Evolutionary conservation across 2,113 vertebrate species (phyloP), one percentile per base, ranked within the genome.

Genomic region (Sakesphorus luctuosus): DNA sequence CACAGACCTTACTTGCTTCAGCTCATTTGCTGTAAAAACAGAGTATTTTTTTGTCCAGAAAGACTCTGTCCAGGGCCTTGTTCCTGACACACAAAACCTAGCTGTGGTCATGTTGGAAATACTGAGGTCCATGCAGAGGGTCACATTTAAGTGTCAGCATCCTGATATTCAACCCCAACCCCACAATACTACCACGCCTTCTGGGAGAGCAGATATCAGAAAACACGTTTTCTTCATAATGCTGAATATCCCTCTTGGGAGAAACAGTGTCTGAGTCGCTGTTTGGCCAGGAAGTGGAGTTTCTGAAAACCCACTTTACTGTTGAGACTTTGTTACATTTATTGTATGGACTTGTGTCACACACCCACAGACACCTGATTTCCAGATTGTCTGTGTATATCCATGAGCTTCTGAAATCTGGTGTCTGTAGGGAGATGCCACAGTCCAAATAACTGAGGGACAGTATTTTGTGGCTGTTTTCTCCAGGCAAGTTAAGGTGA

Each of bases 341-440:
- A 72, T 29, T n/a, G n/a, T 13, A 40, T 7, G 38, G 38, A 24
- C 55, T 25, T 25, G 18, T n/a, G n/a, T 59, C n/a, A 63, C 18
- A 69, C n/a, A 28, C 53, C 11, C 52, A 18, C 11, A 68, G 58
- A 55, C 6, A 49, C 11, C 3, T 0, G 0, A n/a, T 65, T 79
- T 76, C 82, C 49, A 82, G 25, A 35, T 0, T 56, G 38, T 15
- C 55, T 36, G 13, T 3, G 2, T 8, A 26, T 15, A 87, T 14
- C 11, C 33, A 58, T 1, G 0, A 62, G 38, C 18, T 69, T n/a
- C 84, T 74, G 49, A 58, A 28, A 78, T 28, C 38, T 4, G 18
- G 11, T 50, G 38, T 75, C 40, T 58, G 28, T 24, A 19, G 5
- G 31, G 28, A 69, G 25, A 44, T 53, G 15, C 28, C 43, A 72